A percentile compares a stretch with the other conserved stretches of the same genome.
Conservation (phyloP, 2,113 vertebrate species). For the Edolisoma coerulescens region DNA sequence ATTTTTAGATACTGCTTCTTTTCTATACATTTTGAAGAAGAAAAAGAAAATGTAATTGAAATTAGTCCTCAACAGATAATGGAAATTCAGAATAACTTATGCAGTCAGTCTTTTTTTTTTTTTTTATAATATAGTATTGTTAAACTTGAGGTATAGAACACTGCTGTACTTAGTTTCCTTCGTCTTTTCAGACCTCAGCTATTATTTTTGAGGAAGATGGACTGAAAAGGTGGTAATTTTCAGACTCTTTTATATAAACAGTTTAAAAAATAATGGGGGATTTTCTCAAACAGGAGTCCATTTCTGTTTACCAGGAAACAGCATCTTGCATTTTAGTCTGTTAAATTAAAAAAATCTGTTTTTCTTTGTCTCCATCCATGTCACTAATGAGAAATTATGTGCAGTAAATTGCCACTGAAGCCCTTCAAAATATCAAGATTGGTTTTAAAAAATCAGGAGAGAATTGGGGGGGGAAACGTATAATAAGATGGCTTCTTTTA, state of each 20-base stretch:
- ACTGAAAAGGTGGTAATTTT: slow-evolving; percentile 10
- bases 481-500: not conserved
- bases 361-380: not conserved
- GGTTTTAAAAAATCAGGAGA: not conserved
- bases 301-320: not conserved
- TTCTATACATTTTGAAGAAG: slow-evolving; percentile 4
- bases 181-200: slow-evolving; percentile 8
- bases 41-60: not conserved
- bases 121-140: not conserved
- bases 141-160: slow-evolving; percentile 53
- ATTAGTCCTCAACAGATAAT: not conserved
- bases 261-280: slow-evolving; percentile 7
- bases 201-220: slow-evolving; percentile 19
- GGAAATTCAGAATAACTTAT: slow-evolving; percentile 12
- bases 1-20: not conserved
- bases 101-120: slow-evolving; percentile 23
- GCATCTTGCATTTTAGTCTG: not conserved
- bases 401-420: not conserved
- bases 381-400: not conserved
- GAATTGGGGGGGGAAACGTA: accelerated
- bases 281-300: not conserved
- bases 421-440: slow-evolving; percentile 4
- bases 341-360: not conserved
- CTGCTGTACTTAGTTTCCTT: slow-evolving; percentile 52
- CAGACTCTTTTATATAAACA: not conserved